These are phyloP conservation scores for Mus spicilegus DNA, from an alignment of 2,113 vertebrate genomes.

Conservation along the genomic window DNA sequence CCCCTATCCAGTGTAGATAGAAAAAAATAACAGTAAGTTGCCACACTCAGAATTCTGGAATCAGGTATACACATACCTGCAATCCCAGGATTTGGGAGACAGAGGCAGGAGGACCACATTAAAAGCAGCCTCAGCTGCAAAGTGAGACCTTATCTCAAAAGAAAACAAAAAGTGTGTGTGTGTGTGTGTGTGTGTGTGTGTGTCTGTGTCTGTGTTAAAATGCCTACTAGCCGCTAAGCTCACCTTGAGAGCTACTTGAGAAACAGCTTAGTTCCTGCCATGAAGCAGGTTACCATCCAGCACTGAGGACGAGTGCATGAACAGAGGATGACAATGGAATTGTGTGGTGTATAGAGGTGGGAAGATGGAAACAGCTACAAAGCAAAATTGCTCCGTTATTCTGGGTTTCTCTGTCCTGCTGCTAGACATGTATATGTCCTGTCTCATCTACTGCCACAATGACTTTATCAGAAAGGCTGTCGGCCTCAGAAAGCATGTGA, in stretches of 20 bases:
- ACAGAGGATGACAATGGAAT: neutral
- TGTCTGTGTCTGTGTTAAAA: neutral
- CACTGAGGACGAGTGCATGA: neutral
- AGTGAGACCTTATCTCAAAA: neutral
- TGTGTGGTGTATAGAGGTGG: rapidly evolving
- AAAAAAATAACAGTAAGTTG: neutral
- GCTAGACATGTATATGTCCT: neutral
- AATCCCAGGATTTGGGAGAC: neutral
- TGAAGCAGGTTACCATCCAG: neutral
- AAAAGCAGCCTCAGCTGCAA: neutral
- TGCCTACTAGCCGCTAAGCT: neutral
- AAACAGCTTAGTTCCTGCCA: neutral
- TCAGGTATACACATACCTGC: neutral
- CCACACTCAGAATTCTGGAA: neutral
- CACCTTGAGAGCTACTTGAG: neutral
- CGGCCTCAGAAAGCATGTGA: neutral
- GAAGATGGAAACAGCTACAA: neutral
- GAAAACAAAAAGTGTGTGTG: neutral
- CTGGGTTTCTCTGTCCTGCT: neutral
- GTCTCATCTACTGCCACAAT: neutral
- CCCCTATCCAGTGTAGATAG: neutral
- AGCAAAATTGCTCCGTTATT: neutral
- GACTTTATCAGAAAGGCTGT: neutral
- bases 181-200: neutral
- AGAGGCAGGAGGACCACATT: neutral